These are phyloP conservation scores for Aporophyla nigra DNA, from an alignment of 2,888 invertebrate species.

Conservation along the genomic window DNA sequence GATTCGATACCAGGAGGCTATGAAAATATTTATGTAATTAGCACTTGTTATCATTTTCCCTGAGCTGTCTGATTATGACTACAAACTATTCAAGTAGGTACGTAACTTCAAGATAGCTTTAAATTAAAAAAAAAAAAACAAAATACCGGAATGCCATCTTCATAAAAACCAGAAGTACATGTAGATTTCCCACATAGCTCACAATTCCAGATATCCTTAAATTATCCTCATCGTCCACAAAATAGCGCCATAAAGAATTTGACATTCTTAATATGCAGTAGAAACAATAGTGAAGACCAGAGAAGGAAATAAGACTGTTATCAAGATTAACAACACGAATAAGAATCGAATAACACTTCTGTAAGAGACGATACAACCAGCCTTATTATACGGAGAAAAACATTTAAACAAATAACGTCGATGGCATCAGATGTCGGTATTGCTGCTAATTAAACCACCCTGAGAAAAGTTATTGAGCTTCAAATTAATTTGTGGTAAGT, in stretches of 20 bases:
- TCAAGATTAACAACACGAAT: background rate
- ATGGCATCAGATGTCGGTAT: slow-evolving; percentile 13
- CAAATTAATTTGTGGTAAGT: slow-evolving; percentile 43
- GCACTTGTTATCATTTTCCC: background rate
- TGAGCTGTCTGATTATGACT: background rate
- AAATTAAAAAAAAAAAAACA: background rate
- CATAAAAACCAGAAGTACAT: background rate
- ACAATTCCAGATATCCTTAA: background rate
- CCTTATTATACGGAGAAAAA: background rate
- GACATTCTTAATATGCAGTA: background rate
- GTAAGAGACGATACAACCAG: background rate
- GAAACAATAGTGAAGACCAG: background rate
- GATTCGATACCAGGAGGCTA: background rate
- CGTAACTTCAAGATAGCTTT: background rate
- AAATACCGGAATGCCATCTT: background rate
- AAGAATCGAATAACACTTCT: slow-evolving; percentile 16
- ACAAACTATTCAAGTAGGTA: background rate
- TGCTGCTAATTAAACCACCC: slow-evolving; percentile 29
- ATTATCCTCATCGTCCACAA: background rate
- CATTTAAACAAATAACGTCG: background rate
- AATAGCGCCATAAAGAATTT: background rate
- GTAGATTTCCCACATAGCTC: background rate
- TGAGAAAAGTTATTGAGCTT: slow-evolving; percentile 8
- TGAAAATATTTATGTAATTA: background rate
- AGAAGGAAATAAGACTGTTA: background rate